These are phyloP conservation scores for Tokudaia muenninki DNA, from an alignment of 2,797 vertebrate species.

Conservation along the genomic window DNA sequence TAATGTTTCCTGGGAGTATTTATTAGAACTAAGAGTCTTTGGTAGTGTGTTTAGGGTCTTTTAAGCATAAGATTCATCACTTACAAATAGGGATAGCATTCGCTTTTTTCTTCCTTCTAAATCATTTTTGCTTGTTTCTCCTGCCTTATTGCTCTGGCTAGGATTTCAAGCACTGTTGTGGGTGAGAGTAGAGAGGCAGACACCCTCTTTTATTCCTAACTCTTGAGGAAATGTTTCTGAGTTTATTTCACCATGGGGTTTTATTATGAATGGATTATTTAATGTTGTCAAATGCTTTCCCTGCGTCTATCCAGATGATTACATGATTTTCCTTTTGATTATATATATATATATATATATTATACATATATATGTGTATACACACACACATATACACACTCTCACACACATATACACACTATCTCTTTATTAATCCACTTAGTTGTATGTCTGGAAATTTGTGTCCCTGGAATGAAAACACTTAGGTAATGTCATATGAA, in stretches of 20 bases:
- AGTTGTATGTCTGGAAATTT: neutral
- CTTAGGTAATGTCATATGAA: neutral
- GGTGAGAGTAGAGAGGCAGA: neutral
- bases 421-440: neutral
- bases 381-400: too few relatives aligned
- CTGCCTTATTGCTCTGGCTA: neutral
- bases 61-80: neutral
- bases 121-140: neutral
- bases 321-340: neutral
- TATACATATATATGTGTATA: too few relatives aligned
- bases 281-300: neutral
- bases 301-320: neutral
- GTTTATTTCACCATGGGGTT: too few relatives aligned
- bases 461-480: neutral
- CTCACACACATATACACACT: too few relatives aligned
- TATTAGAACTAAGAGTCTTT: neutral
- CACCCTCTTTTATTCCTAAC: neutral
- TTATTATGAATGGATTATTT: neutral
- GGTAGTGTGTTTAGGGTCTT: neutral
- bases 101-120: neutral
- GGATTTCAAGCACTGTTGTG: neutral
- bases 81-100: neutral
- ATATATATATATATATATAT: neutral
- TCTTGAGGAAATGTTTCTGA: neutral
- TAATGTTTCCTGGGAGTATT: neutral